Evolutionary conservation across 2,888 invertebrate genomes (phyloP).

Genomic region (Megastigmus dorsalis): DNA sequence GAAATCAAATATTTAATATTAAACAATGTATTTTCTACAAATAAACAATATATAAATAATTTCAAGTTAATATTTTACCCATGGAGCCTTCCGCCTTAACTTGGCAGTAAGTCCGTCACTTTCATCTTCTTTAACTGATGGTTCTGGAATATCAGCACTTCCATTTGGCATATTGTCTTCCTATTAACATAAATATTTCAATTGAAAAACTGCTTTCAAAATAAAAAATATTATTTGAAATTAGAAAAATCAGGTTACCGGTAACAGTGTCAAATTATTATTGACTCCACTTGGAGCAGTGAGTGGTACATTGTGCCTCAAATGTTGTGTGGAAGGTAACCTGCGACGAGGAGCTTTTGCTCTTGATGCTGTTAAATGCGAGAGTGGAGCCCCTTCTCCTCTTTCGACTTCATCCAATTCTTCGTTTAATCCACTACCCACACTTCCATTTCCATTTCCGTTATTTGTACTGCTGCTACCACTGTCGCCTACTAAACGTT

Average conservation of each 20-base stretch:
- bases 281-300: conserved; percentile 42
- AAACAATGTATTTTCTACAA: neutral
- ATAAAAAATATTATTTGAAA: neutral
- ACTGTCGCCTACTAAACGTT: conserved; percentile 63
- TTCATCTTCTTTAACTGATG: conserved; percentile 65
- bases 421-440: conserved; percentile 64
- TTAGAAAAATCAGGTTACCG: conserved; percentile 19
- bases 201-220: neutral
- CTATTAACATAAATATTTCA: conserved; percentile 54
- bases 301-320: conserved; percentile 60
- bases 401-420: conserved; percentile 76
- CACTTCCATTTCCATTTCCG: conserved; percentile 60
- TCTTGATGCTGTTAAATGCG: conserved; percentile 76
- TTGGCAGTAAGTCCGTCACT: conserved; percentile 64
- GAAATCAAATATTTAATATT: conserved; percentile 1
- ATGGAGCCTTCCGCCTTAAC: conserved; percentile 69
- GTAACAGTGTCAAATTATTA: conserved; percentile 2
- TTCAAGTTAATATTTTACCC: conserved; percentile 69
- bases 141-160: conserved; percentile 64
- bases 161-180: conserved; percentile 72
- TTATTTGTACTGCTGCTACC: conserved; percentile 58
- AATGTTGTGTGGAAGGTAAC: conserved; percentile 78
- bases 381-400: conserved; percentile 73
- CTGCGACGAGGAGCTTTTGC: conserved; percentile 81
- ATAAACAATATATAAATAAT: conserved; percentile 1